Evolutionary conservation across 2,113 vertebrate genomes (phyloP), one percentile per base, ranked within the genome.

Genomic region (Myrmecobius fasciatus): DNA sequence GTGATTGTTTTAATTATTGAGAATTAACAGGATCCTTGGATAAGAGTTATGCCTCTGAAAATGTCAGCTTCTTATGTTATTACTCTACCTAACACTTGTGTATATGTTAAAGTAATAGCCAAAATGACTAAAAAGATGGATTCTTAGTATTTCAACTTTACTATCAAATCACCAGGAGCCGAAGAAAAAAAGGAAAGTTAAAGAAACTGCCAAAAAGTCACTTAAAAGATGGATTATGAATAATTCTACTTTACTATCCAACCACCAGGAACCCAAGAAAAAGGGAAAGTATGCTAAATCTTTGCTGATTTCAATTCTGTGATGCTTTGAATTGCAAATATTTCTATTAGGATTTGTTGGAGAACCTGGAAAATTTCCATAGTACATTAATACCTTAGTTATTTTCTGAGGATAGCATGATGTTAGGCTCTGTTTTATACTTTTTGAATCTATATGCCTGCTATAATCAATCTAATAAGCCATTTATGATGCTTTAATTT

Each of bases 401-500:
- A 89, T 90, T 93, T 60, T 75, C 96, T 43, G 60, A 96, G 91
- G 93, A 49, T 95, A 96, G 88, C 49, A 90, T 94, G 94, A 96
- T 96, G 97, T 88, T 92, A 9, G 94, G 83, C 95, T 97, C 93
- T 92, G 93, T 54, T 94, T 96, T 97, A 93, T 83, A 49, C 60
- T 52, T 96, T 51, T 94, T 95, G 89, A 95, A 98, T 95, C 89
- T 92, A 31, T 91, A n/a, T 60, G 48, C 54, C 96, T 94, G 90
- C 94, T 25, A 1, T 93, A 95, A 97, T 96, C 92, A 56, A 93
- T 75, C 92, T 96, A 96, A 96, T 56, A 89, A 95, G 52, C 46
- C 93, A 93, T 91, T 97, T 97, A 94, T 95, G 97, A 97, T 93
- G 97, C 75, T 97, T 4, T 95, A 95, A 98, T 96, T 96, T 91